phyloP scores from a whole-genome alignment of 2,113 vertebrate species.

The Eidolon helvum region DNA sequence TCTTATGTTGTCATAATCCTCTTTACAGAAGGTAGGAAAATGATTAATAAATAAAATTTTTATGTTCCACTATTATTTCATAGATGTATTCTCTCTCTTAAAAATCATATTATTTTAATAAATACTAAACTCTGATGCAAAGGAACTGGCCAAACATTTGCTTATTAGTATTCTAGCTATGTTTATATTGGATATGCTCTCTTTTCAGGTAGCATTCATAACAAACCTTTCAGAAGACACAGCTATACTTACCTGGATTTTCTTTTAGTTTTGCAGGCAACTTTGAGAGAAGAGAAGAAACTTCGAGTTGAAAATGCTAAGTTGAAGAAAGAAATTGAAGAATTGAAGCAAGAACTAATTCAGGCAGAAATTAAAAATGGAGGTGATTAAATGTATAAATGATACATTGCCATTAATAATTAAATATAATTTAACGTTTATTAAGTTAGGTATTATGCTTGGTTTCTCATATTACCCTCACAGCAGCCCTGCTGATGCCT shows the following conservation, averaged over 20 bases:
- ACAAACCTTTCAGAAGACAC: not conserved
- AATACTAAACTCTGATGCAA: not conserved
- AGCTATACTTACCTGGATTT: slow-evolving; percentile 30
- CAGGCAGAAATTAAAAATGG: slow-evolving; percentile 93
- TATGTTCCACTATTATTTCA: not conserved
- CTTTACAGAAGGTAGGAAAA: not conserved
- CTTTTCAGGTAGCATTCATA: slow-evolving; percentile 19
- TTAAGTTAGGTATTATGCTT: not conserved
- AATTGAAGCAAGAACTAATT: slow-evolving; percentile 91
- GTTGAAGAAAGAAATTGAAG: slow-evolving; percentile 96
- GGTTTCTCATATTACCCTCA: not conserved
- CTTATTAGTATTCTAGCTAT: not conserved
- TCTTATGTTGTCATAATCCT: not conserved
- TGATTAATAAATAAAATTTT: not conserved
- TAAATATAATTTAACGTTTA: not conserved
- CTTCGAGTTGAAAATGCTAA: slow-evolving; percentile 96
- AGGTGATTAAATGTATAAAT: slow-evolving; percentile 82
- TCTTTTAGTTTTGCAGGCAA: slow-evolving; percentile 91
- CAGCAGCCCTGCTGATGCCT: not conserved
- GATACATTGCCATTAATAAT: not conserved
- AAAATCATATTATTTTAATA: not conserved
- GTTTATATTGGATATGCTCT: not conserved
- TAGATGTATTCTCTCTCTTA: not conserved
- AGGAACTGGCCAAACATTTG: not conserved
- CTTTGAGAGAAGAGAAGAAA: slow-evolving; percentile 95